phyloP scores from a whole-genome alignment of 1,140 invertebrate genomes.

The Achatina immaculata region DNA sequence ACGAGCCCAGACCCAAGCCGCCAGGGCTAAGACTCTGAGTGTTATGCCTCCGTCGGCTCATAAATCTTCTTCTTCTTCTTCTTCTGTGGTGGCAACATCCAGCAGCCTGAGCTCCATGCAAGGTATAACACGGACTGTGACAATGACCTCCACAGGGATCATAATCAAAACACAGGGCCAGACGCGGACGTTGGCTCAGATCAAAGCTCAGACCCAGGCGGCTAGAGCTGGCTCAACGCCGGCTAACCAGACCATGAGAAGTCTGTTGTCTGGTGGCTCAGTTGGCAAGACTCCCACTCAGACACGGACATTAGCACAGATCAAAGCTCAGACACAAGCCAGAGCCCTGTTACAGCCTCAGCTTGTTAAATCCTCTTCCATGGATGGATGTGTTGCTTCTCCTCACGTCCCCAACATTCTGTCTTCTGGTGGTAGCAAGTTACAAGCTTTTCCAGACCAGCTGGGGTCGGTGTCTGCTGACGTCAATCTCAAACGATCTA shows the following conservation, averaged over 20 bases:
- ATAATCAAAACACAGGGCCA: conserved; percentile 48
- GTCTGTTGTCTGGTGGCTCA: conserved; percentile 37
- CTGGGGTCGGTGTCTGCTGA: conserved; percentile 65
- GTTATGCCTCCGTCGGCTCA: conserved; percentile 1
- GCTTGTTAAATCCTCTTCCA: conserved; percentile 39
- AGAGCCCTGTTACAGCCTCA: conserved; percentile 51
- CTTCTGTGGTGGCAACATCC: conserved; percentile 18
- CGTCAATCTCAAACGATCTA: conserved; percentile 92
- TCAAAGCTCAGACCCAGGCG: conserved; percentile 65
- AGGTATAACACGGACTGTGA: conserved; percentile 37
- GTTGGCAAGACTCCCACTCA: conserved; percentile 43
- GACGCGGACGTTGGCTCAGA: conserved; percentile 67
- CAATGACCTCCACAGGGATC: conserved; percentile 36
- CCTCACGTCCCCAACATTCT: conserved; percentile 53
- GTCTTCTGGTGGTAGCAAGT: conserved; percentile 23
- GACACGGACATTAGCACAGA: conserved; percentile 65
- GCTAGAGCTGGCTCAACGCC: conserved; percentile 44
- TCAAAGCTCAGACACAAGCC: conserved; percentile 66
- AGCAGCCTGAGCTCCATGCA: not conserved
- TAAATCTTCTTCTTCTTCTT: conserved; percentile 15
- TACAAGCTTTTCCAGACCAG: conserved; percentile 26
- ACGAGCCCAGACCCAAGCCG: conserved; percentile 57
- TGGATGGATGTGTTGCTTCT: not conserved
- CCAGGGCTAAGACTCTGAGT: conserved; percentile 42
- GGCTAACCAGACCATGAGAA: conserved; percentile 39